Percentiles rank a stretch among this genome's conserved stretches.
Evolutionary conservation across 2,888 invertebrate species (phyloP).

Genomic region (Opisthograptis luteolata): DNA sequence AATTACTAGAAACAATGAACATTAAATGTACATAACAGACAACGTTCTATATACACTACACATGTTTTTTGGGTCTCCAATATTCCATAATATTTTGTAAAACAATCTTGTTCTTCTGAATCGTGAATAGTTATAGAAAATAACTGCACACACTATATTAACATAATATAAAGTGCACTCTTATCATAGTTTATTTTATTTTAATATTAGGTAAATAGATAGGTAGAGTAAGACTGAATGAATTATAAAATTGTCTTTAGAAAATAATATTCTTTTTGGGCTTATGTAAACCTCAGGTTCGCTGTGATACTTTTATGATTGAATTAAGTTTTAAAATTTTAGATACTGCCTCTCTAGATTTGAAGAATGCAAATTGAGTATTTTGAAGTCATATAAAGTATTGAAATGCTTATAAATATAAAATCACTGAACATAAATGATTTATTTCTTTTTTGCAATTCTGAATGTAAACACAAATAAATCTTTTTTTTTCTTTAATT

Average conservation of each 20-base stretch:
- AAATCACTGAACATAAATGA: neutral
- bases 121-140: constrained; percentile 55
- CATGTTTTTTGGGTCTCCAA: neutral
- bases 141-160: constrained; percentile 68
- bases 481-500: no score
- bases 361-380: no score
- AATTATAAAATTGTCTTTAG: constrained; percentile 59
- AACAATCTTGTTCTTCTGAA: constrained; percentile 48
- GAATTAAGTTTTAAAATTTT: constrained; percentile 42
- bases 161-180: constrained; percentile 73
- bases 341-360: constrained; percentile 1
- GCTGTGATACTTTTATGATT: constrained; percentile 67
- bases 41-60: no score
- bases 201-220: constrained; percentile 64
- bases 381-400: no score
- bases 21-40: no score
- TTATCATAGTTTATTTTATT: constrained; percentile 65
- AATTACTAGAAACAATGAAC: no score
- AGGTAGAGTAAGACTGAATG: constrained; percentile 79
- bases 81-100: neutral
- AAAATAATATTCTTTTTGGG: constrained; percentile 50
- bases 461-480: no score
- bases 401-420: no score
- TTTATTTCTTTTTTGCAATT: no score
- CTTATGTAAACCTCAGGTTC: constrained; percentile 66